A percentile compares a stretch with the other conserved stretches of the same genome.
Evolutionary conservation across 2,888 invertebrate genomes (phyloP).

Genomic region (Acleris sparsana): DNA sequence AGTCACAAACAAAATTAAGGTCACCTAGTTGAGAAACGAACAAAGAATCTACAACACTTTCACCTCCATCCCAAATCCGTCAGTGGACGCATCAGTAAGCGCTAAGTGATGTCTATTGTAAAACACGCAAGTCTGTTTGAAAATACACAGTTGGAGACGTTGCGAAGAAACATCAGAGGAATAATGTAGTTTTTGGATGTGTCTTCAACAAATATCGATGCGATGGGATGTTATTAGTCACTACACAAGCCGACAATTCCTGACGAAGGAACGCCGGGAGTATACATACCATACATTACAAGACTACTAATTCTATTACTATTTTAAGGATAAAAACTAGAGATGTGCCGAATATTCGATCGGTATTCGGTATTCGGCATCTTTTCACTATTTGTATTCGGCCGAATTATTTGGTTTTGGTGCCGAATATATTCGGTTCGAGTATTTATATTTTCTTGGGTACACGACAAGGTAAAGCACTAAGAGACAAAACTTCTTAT

Average conservation of each 20-base stretch:
- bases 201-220: background rate
- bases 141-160: conserved; percentile 7
- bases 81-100: conserved; percentile 7
- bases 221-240: background rate
- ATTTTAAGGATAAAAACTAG: too few relatives aligned
- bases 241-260: background rate
- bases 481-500: too few relatives aligned
- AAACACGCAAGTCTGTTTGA: conserved; percentile 5
- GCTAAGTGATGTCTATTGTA: conserved; percentile 12
- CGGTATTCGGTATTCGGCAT: too few relatives aligned
- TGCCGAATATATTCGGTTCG: too few relatives aligned
- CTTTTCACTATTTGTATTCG: too few relatives aligned
- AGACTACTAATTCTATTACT: conserved; percentile 1
- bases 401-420: too few relatives aligned
- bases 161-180: conserved; percentile 11
- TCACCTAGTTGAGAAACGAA: conserved; percentile 43
- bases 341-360: too few relatives aligned
- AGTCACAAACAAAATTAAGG: conserved; percentile 41
- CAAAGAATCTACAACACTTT: conserved; percentile 42
- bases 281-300: conserved; percentile 26
- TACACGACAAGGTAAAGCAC: too few relatives aligned
- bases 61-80: conserved; percentile 38
- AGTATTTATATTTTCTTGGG: too few relatives aligned
- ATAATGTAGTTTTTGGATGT: conserved; percentile 4
- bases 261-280: conserved; percentile 18